A percentile compares a stretch with the other conserved stretches of the same genome.
phyloP scores from a whole-genome alignment of 2,113 vertebrate genomes.

The Mastomys coucha region DNA sequence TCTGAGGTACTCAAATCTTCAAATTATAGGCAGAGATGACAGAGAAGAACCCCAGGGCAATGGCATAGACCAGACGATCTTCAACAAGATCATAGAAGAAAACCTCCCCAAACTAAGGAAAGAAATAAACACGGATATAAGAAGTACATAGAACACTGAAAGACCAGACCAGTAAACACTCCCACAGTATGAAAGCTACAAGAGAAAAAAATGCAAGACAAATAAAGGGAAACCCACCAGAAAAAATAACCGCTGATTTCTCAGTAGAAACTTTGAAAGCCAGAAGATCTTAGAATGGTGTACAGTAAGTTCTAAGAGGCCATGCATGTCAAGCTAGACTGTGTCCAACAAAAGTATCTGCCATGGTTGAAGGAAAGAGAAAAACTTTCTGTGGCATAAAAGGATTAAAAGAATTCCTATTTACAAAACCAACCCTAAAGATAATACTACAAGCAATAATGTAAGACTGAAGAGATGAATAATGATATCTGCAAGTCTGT shows the following conservation, averaged over 20 bases:
- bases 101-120: not conserved
- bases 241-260: not conserved
- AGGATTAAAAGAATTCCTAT: not conserved
- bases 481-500: not conserved
- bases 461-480: not conserved
- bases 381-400: not conserved
- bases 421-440: not conserved
- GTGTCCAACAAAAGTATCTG: not conserved
- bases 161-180: not conserved
- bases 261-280: not conserved
- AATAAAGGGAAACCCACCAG: not conserved
- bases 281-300: not conserved
- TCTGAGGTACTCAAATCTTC: not conserved
- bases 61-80: not conserved
- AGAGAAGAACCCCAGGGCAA: not conserved
- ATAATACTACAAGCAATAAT: not conserved
- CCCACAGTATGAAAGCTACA: not conserved
- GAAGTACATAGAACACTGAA: not conserved
- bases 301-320: not conserved
- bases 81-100: not conserved
- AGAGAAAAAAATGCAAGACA: not conserved
- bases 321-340: not conserved
- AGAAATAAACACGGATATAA: not conserved
- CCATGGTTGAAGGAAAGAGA: not conserved
- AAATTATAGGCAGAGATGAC: not conserved